phyloP scores from a whole-genome alignment of 2,113 vertebrate species.

The Spheniscus mendiculus region DNA sequence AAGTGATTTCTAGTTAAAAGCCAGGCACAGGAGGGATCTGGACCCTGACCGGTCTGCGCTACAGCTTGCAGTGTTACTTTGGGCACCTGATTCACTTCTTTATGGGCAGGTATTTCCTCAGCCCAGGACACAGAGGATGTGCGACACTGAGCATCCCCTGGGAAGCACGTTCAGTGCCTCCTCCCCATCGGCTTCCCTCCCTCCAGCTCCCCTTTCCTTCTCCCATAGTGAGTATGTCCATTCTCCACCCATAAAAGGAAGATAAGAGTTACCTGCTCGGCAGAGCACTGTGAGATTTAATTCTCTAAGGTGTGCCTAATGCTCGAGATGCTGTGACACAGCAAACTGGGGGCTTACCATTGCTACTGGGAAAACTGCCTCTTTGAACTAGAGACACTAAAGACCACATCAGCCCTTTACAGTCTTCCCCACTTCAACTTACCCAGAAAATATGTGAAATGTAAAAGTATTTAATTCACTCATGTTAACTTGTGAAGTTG shows the following conservation, averaged over 20 bases:
- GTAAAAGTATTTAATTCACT: neutral
- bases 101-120: accelerated
- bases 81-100: neutral
- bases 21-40: neutral
- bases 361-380: neutral
- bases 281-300: neutral
- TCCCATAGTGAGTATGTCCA: neutral
- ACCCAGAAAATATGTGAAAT: neutral
- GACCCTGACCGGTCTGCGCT: neutral
- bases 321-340: accelerated
- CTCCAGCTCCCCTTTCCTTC: neutral
- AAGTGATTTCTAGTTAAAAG: neutral
- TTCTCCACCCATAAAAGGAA: neutral
- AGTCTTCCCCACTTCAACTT: neutral
- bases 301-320: neutral
- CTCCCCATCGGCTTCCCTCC: accelerated
- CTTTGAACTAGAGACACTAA: neutral
- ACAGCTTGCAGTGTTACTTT: neutral
- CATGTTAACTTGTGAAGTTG: neutral
- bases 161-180: neutral
- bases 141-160: neutral
- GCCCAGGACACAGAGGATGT: neutral
- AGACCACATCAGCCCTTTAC: neutral
- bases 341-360: neutral
- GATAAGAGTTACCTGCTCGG: accelerated